These are phyloP conservation scores for Sinocyclocheilus rhinocerous DNA, from an alignment of 2,113 vertebrate species.

Conservation along the genomic window DNA sequence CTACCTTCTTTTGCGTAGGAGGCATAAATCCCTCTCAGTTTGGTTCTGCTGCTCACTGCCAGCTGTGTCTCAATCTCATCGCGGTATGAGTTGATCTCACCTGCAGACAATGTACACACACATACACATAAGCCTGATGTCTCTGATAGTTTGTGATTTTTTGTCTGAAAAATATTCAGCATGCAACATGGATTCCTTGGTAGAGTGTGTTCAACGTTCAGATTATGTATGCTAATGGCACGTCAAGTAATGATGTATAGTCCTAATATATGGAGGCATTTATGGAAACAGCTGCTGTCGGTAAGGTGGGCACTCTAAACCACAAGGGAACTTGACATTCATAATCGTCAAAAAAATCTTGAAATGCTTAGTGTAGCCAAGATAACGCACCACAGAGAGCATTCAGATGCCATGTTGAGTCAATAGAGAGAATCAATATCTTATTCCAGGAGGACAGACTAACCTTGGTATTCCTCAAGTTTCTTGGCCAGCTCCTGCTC, in stretches of 20 bases:
- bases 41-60: slow-evolving; percentile 85
- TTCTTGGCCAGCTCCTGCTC: slow-evolving; percentile 89
- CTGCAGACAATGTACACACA: slow-evolving; percentile 65
- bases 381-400: slow-evolving; percentile 7
- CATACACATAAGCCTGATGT: slow-evolving; percentile 4
- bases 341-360: not conserved
- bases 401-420: slow-evolving; percentile 24
- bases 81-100: slow-evolving; percentile 92
- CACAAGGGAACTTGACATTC: not conserved
- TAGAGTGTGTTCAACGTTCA: not conserved
- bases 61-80: slow-evolving; percentile 94
- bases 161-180: slow-evolving; percentile 4
- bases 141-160: not conserved
- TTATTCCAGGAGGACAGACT: slow-evolving; percentile 28
- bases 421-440: slow-evolving; percentile 41
- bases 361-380: not conserved
- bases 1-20: slow-evolving; percentile 84
- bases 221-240: not conserved
- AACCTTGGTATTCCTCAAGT: slow-evolving; percentile 95
- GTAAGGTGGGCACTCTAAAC: not conserved
- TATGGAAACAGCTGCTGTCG: slow-evolving; percentile 2
- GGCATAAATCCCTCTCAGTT: slow-evolving; percentile 85
- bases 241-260: not conserved
- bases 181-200: not conserved
- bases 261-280: not conserved